These are phyloP conservation scores for Albula goreensis DNA, from an alignment of 2,113 vertebrate genomes.

Conservation along the genomic window DNA sequence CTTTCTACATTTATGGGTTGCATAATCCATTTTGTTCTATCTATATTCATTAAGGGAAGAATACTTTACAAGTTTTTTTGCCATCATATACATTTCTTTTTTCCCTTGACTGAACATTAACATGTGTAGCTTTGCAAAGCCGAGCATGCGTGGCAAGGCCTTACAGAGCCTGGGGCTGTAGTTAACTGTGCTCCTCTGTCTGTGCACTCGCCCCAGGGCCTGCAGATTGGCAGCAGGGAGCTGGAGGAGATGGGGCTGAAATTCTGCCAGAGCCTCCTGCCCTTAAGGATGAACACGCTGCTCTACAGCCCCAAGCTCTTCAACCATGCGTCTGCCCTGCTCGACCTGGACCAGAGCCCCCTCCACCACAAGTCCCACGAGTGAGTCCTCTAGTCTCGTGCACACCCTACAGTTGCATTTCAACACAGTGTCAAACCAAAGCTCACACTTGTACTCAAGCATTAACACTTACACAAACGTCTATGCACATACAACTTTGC, in stretches of 20 bases:
- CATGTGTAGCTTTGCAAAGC: neutral
- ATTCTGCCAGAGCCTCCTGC: constrained; percentile 85
- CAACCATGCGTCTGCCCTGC: constrained; percentile 56
- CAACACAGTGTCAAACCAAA: neutral
- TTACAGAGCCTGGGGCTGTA: neutral
- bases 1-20: too few species aligned
- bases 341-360: constrained; percentile 68
- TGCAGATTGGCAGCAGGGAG: constrained; percentile 82
- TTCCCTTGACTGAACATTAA: neutral
- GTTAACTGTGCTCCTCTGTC: neutral
- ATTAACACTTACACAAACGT: too few species aligned
- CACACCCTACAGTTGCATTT: neutral
- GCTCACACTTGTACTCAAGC: neutral
- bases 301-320: constrained; percentile 69
- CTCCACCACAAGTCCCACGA: constrained; percentile 69
- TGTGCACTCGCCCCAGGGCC: constrained; percentile 66
- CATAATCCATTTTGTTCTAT: too few species aligned
- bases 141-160: neutral
- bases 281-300: constrained; percentile 73
- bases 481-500: too few species aligned
- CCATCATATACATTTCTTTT: neutral
- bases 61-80: neutral
- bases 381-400: constrained; percentile 47
- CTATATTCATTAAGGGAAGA: too few species aligned
- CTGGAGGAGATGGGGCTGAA: constrained; percentile 90